A percentile compares a stretch with the other conserved stretches of the same genome.
phyloP scores from a whole-genome alignment of 37 sponge, comb jelly and placozoan genomes.

The Agelas oroides region DNA sequence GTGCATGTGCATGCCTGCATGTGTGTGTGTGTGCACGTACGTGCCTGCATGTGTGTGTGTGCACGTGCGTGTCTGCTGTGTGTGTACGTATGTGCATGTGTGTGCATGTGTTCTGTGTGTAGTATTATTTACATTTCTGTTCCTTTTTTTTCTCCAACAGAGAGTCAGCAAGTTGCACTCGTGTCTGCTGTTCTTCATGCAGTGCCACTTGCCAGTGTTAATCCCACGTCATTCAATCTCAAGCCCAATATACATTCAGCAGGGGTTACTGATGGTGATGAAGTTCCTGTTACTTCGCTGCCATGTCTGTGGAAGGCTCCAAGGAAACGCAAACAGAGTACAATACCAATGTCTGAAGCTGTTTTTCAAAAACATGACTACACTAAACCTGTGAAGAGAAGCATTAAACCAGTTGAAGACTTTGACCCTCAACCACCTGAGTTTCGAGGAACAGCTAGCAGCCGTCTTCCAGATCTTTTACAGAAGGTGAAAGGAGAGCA shows the following conservation, averaged over 20 bases:
- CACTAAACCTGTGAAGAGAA: conserved; percentile 37
- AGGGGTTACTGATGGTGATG: conserved; percentile 12
- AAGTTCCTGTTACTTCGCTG: conserved; percentile 51
- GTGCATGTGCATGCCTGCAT: too few relatives aligned
- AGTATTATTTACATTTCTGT: too few relatives aligned
- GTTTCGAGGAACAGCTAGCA: conserved; percentile 37
- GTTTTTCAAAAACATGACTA: conserved; percentile 50
- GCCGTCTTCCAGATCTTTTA: conserved; percentile 33
- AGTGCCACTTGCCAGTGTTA: conserved; percentile 13
- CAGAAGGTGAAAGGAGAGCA: conserved; percentile 40
- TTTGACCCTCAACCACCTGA: conserved; percentile 63
- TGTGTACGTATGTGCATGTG: conserved; percentile 40
- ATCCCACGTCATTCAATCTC: too few relatives aligned
- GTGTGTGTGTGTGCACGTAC: too few relatives aligned
- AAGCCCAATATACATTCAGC: not conserved
- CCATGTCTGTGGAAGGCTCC: too few relatives aligned
- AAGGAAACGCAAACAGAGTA: conserved; percentile 44
- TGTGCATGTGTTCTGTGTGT: not conserved
- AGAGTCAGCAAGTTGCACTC: conserved; percentile 63
- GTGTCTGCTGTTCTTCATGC: conserved; percentile 68
- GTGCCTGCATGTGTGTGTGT: conserved; percentile 23
- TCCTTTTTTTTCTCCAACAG: conserved; percentile 11
- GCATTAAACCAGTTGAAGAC: conserved; percentile 39
- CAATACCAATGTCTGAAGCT: conserved; percentile 35
- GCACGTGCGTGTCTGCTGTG: too few relatives aligned